Evolutionary conservation across 92 coral and sea anemone genomes (phyloP).

Genomic region (Porites cylindrica): DNA sequence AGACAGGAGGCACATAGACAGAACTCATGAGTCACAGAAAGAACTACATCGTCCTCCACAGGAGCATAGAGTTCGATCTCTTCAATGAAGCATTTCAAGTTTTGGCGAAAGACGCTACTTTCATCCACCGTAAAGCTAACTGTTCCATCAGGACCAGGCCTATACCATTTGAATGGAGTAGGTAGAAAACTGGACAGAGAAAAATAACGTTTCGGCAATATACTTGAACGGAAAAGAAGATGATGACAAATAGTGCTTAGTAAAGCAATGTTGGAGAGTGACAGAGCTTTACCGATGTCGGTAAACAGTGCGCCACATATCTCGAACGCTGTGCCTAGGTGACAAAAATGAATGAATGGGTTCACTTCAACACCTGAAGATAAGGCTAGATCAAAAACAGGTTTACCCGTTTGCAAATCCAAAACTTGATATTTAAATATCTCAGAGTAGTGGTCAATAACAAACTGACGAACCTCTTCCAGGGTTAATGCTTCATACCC

Average conservation of each 20-base stretch:
- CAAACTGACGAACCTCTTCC: background rate
- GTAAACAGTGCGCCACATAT: no score
- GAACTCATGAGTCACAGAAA: no score
- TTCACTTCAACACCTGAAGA: background rate
- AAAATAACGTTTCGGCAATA: accelerated
- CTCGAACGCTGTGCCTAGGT: background rate
- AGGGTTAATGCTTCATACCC: background rate
- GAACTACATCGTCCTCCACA: no score
- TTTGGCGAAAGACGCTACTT: no score
- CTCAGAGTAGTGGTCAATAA: background rate
- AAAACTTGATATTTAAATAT: slow-evolving; percentile 6
- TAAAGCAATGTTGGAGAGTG: background rate
- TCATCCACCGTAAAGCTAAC: no score
- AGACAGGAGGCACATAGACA: no score
- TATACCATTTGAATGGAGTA: no score
- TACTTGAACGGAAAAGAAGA: background rate
- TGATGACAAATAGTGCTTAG: background rate
- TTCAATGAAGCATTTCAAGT: no score
- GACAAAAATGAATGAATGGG: background rate
- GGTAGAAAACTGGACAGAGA: no score
- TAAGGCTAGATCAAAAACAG: background rate
- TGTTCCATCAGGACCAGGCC: no score
- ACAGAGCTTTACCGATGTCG: no score
- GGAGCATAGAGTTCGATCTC: no score
- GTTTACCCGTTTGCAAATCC: background rate